Conservation (phyloP, 2,113 vertebrate species). For the Pongo pygmaeus region DNA sequence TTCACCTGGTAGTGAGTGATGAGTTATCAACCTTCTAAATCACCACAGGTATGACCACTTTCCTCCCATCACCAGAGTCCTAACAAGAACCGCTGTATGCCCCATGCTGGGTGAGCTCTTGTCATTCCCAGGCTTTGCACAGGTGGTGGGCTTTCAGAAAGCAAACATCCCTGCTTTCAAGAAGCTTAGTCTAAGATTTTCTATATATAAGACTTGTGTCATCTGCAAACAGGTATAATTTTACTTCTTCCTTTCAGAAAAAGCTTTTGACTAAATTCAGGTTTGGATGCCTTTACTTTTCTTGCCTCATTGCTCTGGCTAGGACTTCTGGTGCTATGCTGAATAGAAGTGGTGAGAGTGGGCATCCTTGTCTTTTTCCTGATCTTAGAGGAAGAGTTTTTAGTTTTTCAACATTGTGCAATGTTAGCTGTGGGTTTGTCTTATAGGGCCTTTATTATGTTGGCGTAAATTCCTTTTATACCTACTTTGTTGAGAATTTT, state of each 20-base stretch:
- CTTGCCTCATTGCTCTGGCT: neutral
- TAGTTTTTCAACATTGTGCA: neutral
- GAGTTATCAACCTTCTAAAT: neutral
- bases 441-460: neutral
- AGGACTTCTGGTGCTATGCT: neutral
- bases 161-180: neutral
- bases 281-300: neutral
- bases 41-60: neutral
- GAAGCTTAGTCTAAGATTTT: neutral
- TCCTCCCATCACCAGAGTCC: neutral
- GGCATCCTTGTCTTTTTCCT: neutral
- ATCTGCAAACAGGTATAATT: neutral
- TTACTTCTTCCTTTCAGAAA: neutral
- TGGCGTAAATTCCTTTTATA: neutral
- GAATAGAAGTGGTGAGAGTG: neutral
- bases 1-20: neutral
- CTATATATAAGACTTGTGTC: neutral
- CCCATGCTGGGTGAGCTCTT: neutral
- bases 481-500: neutral
- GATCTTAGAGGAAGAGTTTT: neutral
- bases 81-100: neutral
- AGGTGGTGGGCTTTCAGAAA: neutral
- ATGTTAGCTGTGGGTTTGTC: neutral
- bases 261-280: too few relatives aligned
- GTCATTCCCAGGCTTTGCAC: neutral